A percentile compares a stretch with the other conserved stretches of the same genome.
phyloP scores from a whole-genome alignment of 2,888 invertebrate genomes.

The Trilocha varians region DNA sequence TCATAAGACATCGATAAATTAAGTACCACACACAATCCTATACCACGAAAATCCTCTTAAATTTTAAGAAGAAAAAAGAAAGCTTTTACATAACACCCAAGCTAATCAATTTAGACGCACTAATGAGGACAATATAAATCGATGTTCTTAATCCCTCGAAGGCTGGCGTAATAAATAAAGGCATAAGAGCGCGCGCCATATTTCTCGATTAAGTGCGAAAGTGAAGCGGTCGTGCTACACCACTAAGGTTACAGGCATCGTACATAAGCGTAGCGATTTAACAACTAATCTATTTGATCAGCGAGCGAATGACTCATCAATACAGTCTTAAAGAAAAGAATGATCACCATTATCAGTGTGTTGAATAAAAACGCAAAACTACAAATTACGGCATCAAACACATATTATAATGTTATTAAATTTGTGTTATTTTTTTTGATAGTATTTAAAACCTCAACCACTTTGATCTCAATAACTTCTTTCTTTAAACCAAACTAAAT shows the following conservation, averaged over 20 bases:
- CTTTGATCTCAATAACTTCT: too few relatives aligned
- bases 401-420: too few relatives aligned
- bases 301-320: too few relatives aligned
- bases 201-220: conserved; percentile 72
- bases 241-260: conserved; percentile 17
- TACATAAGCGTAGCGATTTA: conserved; percentile 18
- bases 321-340: too few relatives aligned
- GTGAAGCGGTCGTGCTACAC: conserved; percentile 45
- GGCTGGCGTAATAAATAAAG: conserved; percentile 62
- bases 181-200: conserved; percentile 68
- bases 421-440: too few relatives aligned
- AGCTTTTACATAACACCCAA: conserved; percentile 26
- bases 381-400: too few relatives aligned
- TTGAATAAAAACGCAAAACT: conserved; percentile 11
- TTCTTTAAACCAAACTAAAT: too few relatives aligned
- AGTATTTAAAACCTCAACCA: too few relatives aligned
- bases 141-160: conserved; percentile 59
- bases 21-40: too few relatives aligned
- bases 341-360: conserved; percentile 15
- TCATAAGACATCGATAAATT: too few relatives aligned
- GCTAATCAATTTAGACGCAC: conserved; percentile 59
- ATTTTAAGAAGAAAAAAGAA: conserved; percentile 4
- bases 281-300: too few relatives aligned
- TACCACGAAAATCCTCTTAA: conserved; percentile 12
- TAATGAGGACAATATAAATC: conserved; percentile 68